These are phyloP conservation scores for Troides helena DNA, from an alignment of 2,888 invertebrate genomes.

Conservation along the genomic window DNA sequence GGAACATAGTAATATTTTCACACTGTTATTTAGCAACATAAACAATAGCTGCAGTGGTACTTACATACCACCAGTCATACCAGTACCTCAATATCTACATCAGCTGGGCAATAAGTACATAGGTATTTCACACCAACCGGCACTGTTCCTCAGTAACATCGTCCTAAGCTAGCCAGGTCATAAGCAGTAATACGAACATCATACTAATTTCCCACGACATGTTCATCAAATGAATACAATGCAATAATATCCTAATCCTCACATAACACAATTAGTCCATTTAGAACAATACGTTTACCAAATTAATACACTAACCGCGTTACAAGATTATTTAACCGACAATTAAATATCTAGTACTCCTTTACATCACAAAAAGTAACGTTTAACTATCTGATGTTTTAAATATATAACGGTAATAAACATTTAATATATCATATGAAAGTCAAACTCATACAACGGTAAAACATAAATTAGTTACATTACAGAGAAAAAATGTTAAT, in stretches of 20 bases:
- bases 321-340: too few relatives aligned
- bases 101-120: too few relatives aligned
- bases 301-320: not conserved
- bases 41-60: too few relatives aligned
- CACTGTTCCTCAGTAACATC: not conserved
- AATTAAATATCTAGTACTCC: not conserved
- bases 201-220: not conserved
- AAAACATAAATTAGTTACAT: not conserved
- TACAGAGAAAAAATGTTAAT: not conserved
- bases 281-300: constrained; percentile 6
- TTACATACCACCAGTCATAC: too few relatives aligned
- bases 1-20: too few relatives aligned
- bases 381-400: not conserved
- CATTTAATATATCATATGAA: not conserved
- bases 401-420: not conserved
- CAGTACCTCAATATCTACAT: too few relatives aligned
- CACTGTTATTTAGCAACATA: too few relatives aligned
- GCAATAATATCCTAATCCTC: constrained; percentile 5
- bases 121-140: not conserved
- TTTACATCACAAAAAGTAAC: not conserved
- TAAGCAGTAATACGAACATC: not conserved
- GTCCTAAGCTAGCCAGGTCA: not conserved
- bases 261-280: constrained; percentile 20
- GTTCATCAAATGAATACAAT: constrained; percentile 10
- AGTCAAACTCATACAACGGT: not conserved